Conservation (phyloP, 1,140 invertebrate species). For the Musca domestica region DNA sequence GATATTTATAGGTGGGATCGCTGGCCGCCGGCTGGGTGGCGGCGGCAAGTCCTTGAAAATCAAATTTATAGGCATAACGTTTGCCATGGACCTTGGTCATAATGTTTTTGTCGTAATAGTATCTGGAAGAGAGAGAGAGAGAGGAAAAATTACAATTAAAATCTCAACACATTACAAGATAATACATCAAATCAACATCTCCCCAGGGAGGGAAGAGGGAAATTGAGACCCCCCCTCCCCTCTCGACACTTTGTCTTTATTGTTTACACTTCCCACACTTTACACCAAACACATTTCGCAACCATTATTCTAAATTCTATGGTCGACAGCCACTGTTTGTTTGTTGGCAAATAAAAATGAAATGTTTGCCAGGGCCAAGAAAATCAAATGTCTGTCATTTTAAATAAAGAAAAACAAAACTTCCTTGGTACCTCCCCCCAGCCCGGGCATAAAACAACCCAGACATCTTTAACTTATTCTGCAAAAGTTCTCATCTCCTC, state of each 20-base stretch:
- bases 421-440: too few relatives aligned
- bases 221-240: neutral
- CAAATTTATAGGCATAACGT: constrained; percentile 97
- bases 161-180: neutral
- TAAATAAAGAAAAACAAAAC: too few relatives aligned
- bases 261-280: constrained; percentile 11
- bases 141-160: neutral
- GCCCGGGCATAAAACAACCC: too few relatives aligned
- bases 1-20: constrained; percentile 92
- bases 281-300: neutral
- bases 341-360: neutral
- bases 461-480: too few relatives aligned
- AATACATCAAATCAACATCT: neutral
- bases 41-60: constrained; percentile 90
- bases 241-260: neutral
- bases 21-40: constrained; percentile 88
- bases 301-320: neutral
- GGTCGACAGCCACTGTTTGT: neutral
- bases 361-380: neutral
- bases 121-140: constrained; percentile 60
- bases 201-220: neutral
- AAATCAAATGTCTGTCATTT: neutral
- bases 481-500: too few relatives aligned
- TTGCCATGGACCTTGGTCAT: constrained; percentile 98
- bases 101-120: constrained; percentile 97